Conservation (phyloP, 1,140 invertebrate species). For the Nephotettix cincticeps region DNA sequence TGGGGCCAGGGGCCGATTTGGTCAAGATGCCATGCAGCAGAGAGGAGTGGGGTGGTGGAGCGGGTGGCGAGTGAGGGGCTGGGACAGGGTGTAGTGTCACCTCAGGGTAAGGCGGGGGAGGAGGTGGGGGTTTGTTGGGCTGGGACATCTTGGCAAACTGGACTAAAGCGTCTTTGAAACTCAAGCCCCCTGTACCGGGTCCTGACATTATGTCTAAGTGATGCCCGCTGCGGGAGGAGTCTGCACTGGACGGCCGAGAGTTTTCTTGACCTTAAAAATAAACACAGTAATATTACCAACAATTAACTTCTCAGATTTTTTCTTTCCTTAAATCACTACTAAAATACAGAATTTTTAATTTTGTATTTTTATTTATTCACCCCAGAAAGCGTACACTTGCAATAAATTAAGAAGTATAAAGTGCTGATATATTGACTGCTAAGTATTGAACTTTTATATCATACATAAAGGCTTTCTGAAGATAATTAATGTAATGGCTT, state of each 20-base stretch:
- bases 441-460: too few relatives aligned
- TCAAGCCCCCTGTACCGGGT: conserved; percentile 43
- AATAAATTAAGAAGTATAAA: too few relatives aligned
- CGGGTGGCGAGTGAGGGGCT: conserved; percentile 46
- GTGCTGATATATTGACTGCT: too few relatives aligned
- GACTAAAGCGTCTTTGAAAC: conserved; percentile 75
- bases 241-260: conserved; percentile 53
- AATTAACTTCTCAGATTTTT: too few relatives aligned
- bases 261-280: conserved; percentile 40
- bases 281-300: too few relatives aligned
- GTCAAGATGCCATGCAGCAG: conserved; percentile 73
- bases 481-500: too few relatives aligned
- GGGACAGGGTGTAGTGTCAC: conserved; percentile 71
- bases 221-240: conserved; percentile 50
- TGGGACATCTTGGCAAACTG: conserved; percentile 64
- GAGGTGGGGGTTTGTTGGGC: conserved; percentile 7
- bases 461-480: too few relatives aligned
- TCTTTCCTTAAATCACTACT: too few relatives aligned
- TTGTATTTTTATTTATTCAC: too few relatives aligned
- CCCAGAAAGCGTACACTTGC: too few relatives aligned
- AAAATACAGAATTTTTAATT: too few relatives aligned
- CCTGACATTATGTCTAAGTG: conserved; percentile 13
- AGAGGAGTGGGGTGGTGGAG: conserved; percentile 58
- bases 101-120: conserved; percentile 60
- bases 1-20: conserved; percentile 46